A percentile compares a stretch with the other conserved stretches of the same genome.
These are phyloP conservation scores for Rynchops niger DNA, from an alignment of 2,113 vertebrate species.

Conservation along the genomic window DNA sequence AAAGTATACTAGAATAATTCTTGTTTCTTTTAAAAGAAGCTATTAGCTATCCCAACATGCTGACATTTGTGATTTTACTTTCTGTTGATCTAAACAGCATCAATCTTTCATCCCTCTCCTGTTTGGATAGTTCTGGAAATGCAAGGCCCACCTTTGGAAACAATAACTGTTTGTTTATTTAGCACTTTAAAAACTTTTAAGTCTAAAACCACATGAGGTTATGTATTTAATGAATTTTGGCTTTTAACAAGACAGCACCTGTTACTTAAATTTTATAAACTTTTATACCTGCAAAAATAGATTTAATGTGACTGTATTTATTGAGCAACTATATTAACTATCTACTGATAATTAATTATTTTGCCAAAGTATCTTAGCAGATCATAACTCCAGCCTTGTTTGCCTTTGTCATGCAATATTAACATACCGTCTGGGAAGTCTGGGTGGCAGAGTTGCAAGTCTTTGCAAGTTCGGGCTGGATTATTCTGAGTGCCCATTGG, in stretches of 20 bases:
- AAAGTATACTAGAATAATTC: background rate
- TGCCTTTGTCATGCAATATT: background rate
- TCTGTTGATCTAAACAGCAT: background rate
- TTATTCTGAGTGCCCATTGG: slow-evolving; percentile 95
- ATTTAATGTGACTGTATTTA: background rate
- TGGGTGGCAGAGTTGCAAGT: slow-evolving; percentile 95
- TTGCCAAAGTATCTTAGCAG: background rate
- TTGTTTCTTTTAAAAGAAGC: background rate
- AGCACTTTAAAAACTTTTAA: background rate
- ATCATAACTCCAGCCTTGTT: background rate
- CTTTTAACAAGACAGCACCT: background rate
- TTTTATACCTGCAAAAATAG: background rate
- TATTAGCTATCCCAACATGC: background rate
- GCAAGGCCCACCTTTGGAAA: background rate
- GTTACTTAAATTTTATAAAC: background rate
- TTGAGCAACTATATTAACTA: background rate
- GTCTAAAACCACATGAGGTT: background rate
- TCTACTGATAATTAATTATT: background rate
- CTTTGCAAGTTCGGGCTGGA: slow-evolving; percentile 94
- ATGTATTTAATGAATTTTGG: background rate
- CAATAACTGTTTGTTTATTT: background rate
- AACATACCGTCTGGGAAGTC: slow-evolving; percentile 92
- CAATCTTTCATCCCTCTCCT: background rate
- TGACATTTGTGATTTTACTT: background rate
- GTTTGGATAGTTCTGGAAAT: background rate